phyloP scores from a whole-genome alignment of 1,140 invertebrate species.

The Drosophila orena region DNA sequence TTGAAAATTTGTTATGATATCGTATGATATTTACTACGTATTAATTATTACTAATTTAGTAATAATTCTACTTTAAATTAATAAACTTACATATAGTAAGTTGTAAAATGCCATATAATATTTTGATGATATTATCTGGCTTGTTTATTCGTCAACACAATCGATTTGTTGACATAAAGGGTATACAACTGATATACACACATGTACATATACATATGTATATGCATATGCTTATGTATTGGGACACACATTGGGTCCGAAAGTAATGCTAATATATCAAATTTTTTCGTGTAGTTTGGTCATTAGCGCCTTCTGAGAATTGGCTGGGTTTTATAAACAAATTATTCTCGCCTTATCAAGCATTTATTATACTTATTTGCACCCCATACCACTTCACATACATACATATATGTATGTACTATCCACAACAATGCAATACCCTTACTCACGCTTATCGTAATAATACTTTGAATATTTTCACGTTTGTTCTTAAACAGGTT shows the following conservation, averaged over 20 bases:
- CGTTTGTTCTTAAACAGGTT: too few species aligned
- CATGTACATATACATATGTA: not conserved
- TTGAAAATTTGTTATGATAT: not conserved
- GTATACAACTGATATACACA: not conserved
- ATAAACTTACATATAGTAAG: too few species aligned
- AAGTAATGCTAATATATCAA: constrained; percentile 13
- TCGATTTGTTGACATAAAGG: not conserved
- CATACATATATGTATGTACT: too few species aligned
- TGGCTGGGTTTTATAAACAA: constrained; percentile 22
- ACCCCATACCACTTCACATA: too few species aligned
- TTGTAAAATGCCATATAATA: too few species aligned
- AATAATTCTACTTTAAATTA: not conserved
- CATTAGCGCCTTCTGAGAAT: constrained; percentile 34
- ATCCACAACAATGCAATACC: not conserved
- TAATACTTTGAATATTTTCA: too few species aligned
- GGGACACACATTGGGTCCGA: not conserved
- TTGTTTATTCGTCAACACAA: not conserved
- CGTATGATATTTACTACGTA: not conserved
- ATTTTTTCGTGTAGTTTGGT: constrained; percentile 22
- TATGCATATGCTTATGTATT: not conserved
- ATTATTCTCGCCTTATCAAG: constrained; percentile 15
- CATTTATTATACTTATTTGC: constrained; percentile 2
- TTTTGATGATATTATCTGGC: too few species aligned
- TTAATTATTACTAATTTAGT: not conserved
- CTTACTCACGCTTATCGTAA: not conserved